Conservation (phyloP, 2,113 vertebrate species). For the Eclectus roratus region DNA sequence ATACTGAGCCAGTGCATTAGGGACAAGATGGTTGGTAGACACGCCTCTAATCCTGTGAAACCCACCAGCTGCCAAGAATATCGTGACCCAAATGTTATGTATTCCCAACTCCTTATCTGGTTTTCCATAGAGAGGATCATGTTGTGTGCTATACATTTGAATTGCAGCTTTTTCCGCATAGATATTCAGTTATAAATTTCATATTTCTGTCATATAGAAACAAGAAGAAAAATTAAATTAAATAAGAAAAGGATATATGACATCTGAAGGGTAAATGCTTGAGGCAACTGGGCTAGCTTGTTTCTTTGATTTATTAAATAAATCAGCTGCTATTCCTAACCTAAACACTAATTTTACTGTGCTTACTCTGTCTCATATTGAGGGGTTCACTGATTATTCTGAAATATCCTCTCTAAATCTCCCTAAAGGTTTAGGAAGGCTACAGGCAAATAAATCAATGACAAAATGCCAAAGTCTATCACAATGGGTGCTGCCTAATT, state of each 20-base stretch:
- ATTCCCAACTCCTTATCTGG: background rate
- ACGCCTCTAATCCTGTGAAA: background rate
- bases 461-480: slow-evolving; percentile 28
- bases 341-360: slow-evolving; percentile 23
- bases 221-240: slow-evolving; percentile 42
- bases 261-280: slow-evolving; percentile 18
- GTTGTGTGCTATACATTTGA: background rate
- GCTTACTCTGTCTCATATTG: background rate
- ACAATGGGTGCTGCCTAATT: background rate
- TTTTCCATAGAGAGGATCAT: slow-evolving; percentile 38
- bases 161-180: background rate
- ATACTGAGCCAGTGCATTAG: background rate
- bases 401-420: slow-evolving; percentile 17
- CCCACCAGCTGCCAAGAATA: background rate
- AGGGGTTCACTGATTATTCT: slow-evolving; percentile 13
- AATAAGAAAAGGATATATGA: slow-evolving; percentile 1
- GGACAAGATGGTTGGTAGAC: background rate
- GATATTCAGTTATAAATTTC: slow-evolving; percentile 14
- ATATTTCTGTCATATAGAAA: slow-evolving; percentile 14
- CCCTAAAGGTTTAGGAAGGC: slow-evolving; percentile 19
- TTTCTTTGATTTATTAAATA: slow-evolving; percentile 59
- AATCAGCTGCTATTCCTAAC: slow-evolving; percentile 20
- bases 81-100: background rate
- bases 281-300: slow-evolving; percentile 7
- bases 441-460: slow-evolving; percentile 25